Percentiles rank a stretch among this genome's conserved stretches.
Evolutionary conservation across 2,113 vertebrate species (phyloP).

Genomic region (Micromys minutus): DNA sequence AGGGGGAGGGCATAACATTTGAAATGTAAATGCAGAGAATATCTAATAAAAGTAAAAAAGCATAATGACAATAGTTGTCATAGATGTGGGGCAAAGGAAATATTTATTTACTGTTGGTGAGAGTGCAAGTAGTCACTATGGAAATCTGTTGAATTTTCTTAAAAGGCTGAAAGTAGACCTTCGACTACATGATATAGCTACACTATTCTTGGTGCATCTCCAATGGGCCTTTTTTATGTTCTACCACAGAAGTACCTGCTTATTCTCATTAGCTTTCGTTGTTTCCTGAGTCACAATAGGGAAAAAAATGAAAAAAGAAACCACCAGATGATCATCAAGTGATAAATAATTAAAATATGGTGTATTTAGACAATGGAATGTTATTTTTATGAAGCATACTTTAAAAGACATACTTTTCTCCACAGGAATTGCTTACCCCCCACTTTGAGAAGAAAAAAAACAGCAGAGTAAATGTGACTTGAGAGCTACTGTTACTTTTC

Average conservation of each 20-base stretch:
- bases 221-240: background rate
- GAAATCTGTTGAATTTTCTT: background rate
- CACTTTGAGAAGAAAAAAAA: background rate
- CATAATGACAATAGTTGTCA: background rate
- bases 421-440: background rate
- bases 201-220: too few species aligned
- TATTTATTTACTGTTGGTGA: background rate
- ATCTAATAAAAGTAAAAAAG: too few species aligned
- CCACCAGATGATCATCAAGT: background rate
- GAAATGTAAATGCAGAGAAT: too few species aligned
- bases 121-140: background rate
- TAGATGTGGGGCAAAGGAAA: background rate
- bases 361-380: background rate
- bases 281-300: background rate
- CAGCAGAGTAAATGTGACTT: constrained; percentile 18
- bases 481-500: background rate
- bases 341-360: background rate
- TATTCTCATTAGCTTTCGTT: too few species aligned
- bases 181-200: background rate
- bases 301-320: background rate
- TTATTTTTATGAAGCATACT: background rate
- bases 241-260: background rate
- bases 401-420: background rate
- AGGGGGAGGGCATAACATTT: too few species aligned
- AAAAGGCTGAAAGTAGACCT: background rate